Conservation (phyloP, 2,888 invertebrate genomes). For the Leptarthrus brevirostris region DNA sequence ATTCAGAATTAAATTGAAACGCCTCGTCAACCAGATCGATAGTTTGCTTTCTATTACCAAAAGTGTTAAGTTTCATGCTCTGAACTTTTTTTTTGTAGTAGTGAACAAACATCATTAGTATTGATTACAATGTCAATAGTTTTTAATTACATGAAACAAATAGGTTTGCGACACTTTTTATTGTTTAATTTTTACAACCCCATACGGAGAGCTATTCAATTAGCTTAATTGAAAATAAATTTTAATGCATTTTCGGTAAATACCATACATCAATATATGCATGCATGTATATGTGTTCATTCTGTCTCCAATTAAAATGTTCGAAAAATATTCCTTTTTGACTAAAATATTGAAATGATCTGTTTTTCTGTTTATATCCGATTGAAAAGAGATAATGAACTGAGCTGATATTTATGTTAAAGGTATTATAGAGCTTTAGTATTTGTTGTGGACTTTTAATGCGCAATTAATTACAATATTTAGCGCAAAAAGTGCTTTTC, state of each 20-base stretch:
- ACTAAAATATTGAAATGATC: slow-evolving; percentile 3
- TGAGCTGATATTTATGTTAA: not conserved
- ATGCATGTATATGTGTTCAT: not conserved
- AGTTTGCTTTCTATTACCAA: slow-evolving; percentile 9
- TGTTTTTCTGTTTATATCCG: not conserved
- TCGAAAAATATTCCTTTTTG: not conserved
- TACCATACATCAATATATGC: not conserved
- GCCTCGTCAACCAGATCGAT: not conserved
- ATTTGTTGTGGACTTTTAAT: not conserved
- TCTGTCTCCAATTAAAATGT: slow-evolving; percentile 5
- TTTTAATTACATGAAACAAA: slow-evolving; percentile 31
- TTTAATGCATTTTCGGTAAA: slow-evolving; percentile 29
- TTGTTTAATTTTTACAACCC: slow-evolving; percentile 21
- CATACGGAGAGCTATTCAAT: slow-evolving; percentile 8
- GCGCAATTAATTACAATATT: slow-evolving; percentile 2
- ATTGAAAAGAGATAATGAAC: not conserved
- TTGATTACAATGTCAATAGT: slow-evolving; percentile 42
- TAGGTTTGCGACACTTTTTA: slow-evolving; percentile 11
- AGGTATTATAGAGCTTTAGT: not conserved
- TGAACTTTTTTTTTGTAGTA: slow-evolving; percentile 8
- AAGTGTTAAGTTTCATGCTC: slow-evolving; percentile 20
- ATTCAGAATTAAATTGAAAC: slow-evolving; percentile 28
- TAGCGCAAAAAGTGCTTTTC: not conserved
- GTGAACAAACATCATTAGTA: slow-evolving; percentile 35
- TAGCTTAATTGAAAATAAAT: slow-evolving; percentile 45